Evolutionary conservation across 2,113 vertebrate species (phyloP).

Genomic region (Macaca nemestrina): DNA sequence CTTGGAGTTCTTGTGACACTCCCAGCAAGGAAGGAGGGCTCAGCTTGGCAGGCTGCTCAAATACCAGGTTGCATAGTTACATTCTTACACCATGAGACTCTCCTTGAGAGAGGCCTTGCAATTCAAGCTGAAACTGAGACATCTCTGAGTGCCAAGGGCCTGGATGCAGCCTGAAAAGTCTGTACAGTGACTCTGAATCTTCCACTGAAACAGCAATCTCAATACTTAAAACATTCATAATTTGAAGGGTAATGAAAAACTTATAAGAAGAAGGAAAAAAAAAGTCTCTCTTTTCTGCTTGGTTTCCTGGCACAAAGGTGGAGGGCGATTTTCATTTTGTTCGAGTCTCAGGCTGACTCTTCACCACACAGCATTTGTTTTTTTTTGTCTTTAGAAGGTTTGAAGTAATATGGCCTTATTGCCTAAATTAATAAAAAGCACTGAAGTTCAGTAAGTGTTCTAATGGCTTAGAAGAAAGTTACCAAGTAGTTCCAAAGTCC

Average conservation of each 20-base stretch:
- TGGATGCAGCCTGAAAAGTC: not conserved
- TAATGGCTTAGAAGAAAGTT: not conserved
- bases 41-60: slow-evolving; percentile 4
- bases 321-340: not conserved
- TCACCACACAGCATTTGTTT: fast-evolving
- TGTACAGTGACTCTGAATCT: not conserved
- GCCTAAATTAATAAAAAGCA: not conserved
- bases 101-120: not conserved
- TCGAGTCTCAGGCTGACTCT: not conserved
- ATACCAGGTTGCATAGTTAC: slow-evolving; percentile 50
- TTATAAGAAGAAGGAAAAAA: not conserved
- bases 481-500: not conserved
- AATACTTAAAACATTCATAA: not conserved
- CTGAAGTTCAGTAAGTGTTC: not conserved
- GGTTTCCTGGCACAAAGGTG: not conserved
- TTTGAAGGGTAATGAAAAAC: not conserved
- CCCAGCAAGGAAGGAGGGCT: not conserved
- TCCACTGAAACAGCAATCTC: not conserved
- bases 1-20: not conserved
- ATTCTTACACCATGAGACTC: not conserved
- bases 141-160: not conserved
- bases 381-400: not conserved
- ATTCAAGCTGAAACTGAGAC: not conserved
- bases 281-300: not conserved
- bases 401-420: not conserved